phyloP scores from a whole-genome alignment of 2,888 invertebrate species.

The Neoaliturus tenellus region DNA sequence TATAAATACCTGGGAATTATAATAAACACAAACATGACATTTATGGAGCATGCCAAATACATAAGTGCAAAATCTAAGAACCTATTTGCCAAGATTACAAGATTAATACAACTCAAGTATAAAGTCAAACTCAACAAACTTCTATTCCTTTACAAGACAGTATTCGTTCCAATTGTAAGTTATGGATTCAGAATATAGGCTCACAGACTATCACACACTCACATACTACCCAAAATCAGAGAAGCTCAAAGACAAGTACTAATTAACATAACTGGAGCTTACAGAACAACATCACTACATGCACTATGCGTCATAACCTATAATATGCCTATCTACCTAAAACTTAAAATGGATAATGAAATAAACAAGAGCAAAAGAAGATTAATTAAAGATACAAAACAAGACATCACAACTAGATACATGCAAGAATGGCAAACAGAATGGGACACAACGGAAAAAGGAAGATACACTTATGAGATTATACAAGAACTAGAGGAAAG shows the following conservation, averaged over 20 bases:
- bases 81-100: conserved; percentile 3
- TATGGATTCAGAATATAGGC: neutral
- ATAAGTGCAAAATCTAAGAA: neutral
- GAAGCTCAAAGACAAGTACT: neutral
- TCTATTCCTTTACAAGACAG: neutral
- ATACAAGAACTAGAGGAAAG: neutral
- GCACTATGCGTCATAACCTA: neutral
- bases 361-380: neutral
- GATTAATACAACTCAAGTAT: neutral
- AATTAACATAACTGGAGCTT: neutral
- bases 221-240: neutral
- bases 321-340: neutral
- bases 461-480: neutral
- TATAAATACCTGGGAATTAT: neutral
- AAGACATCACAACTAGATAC: neutral
- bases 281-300: neutral
- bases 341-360: neutral
- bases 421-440: neutral
- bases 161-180: neutral
- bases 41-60: neutral
- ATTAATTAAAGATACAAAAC: neutral
- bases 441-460: neutral
- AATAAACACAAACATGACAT: neutral
- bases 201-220: neutral
- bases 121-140: neutral